Conservation (phyloP, 1,140 invertebrate genomes). For the Anoplophora glabripennis region DNA sequence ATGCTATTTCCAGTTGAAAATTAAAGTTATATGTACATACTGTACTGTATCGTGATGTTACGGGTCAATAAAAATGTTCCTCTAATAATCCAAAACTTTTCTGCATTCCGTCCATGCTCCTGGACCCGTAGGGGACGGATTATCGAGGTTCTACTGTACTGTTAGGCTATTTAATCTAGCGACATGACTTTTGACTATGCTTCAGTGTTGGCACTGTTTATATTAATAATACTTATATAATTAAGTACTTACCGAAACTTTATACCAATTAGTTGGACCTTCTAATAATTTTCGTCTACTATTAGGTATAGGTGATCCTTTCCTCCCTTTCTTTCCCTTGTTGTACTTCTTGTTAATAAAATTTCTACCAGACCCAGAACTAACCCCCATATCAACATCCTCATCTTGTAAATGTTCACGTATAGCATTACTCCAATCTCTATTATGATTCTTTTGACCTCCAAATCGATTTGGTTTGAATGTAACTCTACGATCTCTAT, state of each 20-base stretch:
- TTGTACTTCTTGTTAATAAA: constrained; percentile 47
- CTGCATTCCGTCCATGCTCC: too few relatives aligned
- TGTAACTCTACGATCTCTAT: constrained; percentile 46
- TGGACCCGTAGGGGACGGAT: too few relatives aligned
- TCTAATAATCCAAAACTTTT: too few relatives aligned
- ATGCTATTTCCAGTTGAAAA: too few relatives aligned
- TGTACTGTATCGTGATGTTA: too few relatives aligned
- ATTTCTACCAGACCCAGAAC: constrained; percentile 30
- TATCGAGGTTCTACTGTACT: too few relatives aligned
- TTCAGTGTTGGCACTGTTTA: too few relatives aligned
- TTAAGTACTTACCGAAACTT: constrained; percentile 57
- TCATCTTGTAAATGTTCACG: constrained; percentile 53
- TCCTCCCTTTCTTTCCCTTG: constrained; percentile 36
- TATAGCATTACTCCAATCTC: constrained; percentile 48
- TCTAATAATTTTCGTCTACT: constrained; percentile 49
- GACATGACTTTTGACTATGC: neutral
- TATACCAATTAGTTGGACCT: constrained; percentile 58
- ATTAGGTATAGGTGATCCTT: constrained; percentile 50
- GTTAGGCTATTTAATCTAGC: too few relatives aligned
- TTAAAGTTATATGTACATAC: too few relatives aligned
- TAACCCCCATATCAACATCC: constrained; percentile 57
- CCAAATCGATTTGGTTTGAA: constrained; percentile 52
- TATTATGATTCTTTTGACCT: constrained; percentile 50
- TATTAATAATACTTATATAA: too few relatives aligned
- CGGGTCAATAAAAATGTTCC: too few relatives aligned